These are phyloP conservation scores for Falco biarmicus DNA, from an alignment of 2,797 vertebrate genomes.

Conservation along the genomic window DNA sequence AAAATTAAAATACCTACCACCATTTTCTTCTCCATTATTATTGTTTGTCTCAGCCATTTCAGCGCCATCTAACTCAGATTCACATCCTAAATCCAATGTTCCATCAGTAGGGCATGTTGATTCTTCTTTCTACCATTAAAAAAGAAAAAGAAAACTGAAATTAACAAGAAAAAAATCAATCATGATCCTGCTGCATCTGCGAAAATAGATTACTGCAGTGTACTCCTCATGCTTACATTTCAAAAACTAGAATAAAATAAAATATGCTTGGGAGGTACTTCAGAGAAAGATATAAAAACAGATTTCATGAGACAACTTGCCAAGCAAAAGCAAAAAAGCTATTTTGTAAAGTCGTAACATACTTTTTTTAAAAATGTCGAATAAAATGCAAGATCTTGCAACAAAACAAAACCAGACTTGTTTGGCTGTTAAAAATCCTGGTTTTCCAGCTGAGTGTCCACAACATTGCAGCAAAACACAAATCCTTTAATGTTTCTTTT, in stretches of 20 bases:
- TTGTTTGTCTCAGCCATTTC: conserved; percentile 84
- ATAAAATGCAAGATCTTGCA: conserved; percentile 30
- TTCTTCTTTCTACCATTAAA: conserved; percentile 81
- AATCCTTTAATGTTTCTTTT: conserved; percentile 67
- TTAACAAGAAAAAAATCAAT: conserved; percentile 48
- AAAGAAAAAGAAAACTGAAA: conserved; percentile 51
- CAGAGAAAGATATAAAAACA: not conserved
- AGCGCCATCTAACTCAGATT: conserved; percentile 83
- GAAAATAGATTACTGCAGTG: conserved; percentile 46
- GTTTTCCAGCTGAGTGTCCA: conserved; percentile 43
- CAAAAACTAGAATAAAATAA: conserved; percentile 37
- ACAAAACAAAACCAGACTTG: conserved; percentile 12
- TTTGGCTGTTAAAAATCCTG: conserved; percentile 55
- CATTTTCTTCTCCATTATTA: conserved; percentile 81
- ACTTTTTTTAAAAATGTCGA: not conserved
- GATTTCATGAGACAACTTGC: conserved; percentile 15
- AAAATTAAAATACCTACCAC: conserved; percentile 73
- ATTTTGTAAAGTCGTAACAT: not conserved
- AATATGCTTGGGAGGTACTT: conserved; percentile 9
- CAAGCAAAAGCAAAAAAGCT: conserved; percentile 8
- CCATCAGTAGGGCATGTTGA: conserved; percentile 78
- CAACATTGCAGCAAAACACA: conserved; percentile 39
- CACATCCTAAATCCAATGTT: conserved; percentile 83
- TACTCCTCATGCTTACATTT: conserved; percentile 21
- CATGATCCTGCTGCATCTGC: conserved; percentile 32